Percentiles rank a stretch among this genome's conserved stretches.
Conservation (phyloP, 2,888 invertebrate species). For the Eristalinus sepulchralis region DNA sequence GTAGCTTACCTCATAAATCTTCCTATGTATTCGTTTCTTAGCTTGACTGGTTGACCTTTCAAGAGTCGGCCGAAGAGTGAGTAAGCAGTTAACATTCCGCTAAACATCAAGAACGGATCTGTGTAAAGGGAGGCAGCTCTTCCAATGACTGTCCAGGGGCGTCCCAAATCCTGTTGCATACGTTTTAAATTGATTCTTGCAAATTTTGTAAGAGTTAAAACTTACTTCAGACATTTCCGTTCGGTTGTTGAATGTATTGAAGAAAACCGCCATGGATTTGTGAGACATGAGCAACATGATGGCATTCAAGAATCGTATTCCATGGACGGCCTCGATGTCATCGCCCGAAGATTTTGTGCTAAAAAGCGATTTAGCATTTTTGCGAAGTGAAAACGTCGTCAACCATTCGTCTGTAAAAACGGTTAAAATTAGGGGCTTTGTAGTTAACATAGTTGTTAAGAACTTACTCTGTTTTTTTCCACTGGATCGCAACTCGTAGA, state of each 20-base stretch:
- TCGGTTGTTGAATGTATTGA: conserved; percentile 85
- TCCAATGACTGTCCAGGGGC: conserved; percentile 86
- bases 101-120: conserved; percentile 87
- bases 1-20: conserved; percentile 82
- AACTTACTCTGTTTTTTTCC: conserved; percentile 75
- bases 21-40: conserved; percentile 84
- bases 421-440: conserved; percentile 18
- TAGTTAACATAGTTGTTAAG: neutral
- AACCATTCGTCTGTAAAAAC: conserved; percentile 81
- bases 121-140: conserved; percentile 87
- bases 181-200: neutral
- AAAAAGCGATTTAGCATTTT: conserved; percentile 83
- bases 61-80: conserved; percentile 84
- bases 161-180: conserved; percentile 82
- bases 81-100: conserved; percentile 85
- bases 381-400: conserved; percentile 84
- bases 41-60: conserved; percentile 82
- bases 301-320: conserved; percentile 86
- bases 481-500: conserved; percentile 77
- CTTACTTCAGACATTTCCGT: conserved; percentile 85
- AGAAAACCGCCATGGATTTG: conserved; percentile 88
- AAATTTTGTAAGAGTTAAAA: neutral
- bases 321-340: conserved; percentile 85
- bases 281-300: conserved; percentile 85
- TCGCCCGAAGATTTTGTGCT: conserved; percentile 81